phyloP scores from a whole-genome alignment of 2,113 vertebrate genomes.

The Rhinogobius similis region DNA sequence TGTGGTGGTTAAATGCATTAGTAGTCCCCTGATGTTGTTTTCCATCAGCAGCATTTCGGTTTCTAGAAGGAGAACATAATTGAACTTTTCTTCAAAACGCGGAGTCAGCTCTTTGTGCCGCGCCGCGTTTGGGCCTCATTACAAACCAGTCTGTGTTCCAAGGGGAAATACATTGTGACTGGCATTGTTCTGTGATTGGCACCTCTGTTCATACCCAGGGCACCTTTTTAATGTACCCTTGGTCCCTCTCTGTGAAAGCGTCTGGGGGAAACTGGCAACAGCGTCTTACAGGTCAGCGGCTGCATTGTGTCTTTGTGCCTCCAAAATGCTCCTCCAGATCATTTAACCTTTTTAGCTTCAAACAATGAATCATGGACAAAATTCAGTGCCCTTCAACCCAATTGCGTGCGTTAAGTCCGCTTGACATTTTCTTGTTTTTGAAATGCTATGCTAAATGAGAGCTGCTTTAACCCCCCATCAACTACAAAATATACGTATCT shows the following conservation, averaged over 20 bases:
- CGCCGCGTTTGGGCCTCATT: slow-evolving; percentile 53
- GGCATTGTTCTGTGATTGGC: slow-evolving; percentile 76
- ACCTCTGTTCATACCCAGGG: slow-evolving; percentile 49
- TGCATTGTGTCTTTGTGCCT: slow-evolving; percentile 59
- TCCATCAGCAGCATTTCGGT: slow-evolving; percentile 4
- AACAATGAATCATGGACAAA: slow-evolving; percentile 33
- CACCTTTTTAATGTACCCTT: slow-evolving; percentile 23
- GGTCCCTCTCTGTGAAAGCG: slow-evolving; percentile 25
- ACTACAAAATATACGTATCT: no score
- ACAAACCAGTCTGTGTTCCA: slow-evolving; percentile 58
- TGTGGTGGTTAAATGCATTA: neutral
- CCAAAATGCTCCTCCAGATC: slow-evolving; percentile 51
- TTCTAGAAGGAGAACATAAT: neutral
- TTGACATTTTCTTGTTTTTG: slow-evolving; percentile 6
- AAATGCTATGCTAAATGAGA: neutral
- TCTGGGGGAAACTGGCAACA: slow-evolving; percentile 50
- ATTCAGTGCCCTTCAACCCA: slow-evolving; percentile 2
- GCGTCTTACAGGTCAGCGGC: slow-evolving; percentile 64
- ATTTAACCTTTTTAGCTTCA: slow-evolving; percentile 67
- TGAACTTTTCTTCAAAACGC: slow-evolving; percentile 15
- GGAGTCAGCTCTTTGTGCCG: slow-evolving; percentile 36
- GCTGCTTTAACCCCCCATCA: neutral
- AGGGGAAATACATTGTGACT: slow-evolving; percentile 71
- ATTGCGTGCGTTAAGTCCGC: neutral
- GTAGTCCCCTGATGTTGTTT: neutral